Evolutionary conservation across 2,113 vertebrate genomes (phyloP).

Genomic region (Solea solea): DNA sequence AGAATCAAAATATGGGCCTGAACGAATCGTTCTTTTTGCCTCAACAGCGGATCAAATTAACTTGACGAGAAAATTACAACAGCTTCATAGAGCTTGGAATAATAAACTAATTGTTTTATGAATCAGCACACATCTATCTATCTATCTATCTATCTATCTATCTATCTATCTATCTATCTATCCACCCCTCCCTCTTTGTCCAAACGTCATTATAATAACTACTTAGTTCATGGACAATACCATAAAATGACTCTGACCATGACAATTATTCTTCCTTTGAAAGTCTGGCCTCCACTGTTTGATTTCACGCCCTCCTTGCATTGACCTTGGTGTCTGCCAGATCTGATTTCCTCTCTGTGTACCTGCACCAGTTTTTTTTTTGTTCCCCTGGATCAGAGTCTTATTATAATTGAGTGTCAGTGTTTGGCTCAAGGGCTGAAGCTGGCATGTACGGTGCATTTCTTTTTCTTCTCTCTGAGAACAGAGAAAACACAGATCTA

Average conservation of each 20-base stretch:
- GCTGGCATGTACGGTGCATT: conserved; percentile 54
- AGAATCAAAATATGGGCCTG: background rate
- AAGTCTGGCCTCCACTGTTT: conserved; percentile 27
- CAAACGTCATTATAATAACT: background rate
- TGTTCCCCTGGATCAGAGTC: conserved; percentile 62
- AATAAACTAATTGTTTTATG: background rate
- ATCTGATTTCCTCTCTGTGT: conserved; percentile 54
- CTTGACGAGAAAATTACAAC: background rate
- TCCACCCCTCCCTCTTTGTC: background rate
- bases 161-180: background rate
- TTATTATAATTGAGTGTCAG: conserved; percentile 78
- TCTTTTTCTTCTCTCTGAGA: conserved; percentile 30
- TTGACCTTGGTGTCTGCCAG: conserved; percentile 68
- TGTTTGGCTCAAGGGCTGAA: conserved; percentile 65
- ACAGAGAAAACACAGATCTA: conserved; percentile 64
- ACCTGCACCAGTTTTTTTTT: conserved; percentile 35
- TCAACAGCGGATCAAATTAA: background rate
- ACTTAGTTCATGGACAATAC: conserved; percentile 2
- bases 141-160: background rate
- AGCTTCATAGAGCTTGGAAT: no score
- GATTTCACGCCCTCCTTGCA: conserved; percentile 30
- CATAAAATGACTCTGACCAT: background rate
- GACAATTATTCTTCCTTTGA: conserved; percentile 32
- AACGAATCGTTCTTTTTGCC: background rate
- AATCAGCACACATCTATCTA: background rate